Evolutionary conservation across 2,797 vertebrate genomes (phyloP), one percentile per base, ranked within the genome.

Genomic region (Momotus momota): DNA sequence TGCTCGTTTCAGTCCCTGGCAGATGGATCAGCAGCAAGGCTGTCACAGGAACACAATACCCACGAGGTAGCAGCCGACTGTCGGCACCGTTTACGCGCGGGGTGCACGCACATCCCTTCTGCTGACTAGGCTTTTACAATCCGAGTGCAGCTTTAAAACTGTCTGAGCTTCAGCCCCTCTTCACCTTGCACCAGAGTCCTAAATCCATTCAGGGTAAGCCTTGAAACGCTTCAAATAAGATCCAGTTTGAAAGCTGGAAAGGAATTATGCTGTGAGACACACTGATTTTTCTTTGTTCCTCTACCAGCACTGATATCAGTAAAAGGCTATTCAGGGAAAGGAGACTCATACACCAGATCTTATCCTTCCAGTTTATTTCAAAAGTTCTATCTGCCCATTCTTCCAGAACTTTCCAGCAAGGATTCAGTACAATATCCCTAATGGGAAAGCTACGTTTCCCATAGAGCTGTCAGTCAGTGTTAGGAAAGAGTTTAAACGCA

Each of bases 341-440:
- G 38, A 55, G 31, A 57, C 29, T 66, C 29, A 4, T 11, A 66
- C 13, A 49, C 13, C 22, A 49, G 17, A 27, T 19, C 60, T 66
- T 21, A 20, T 14, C 33, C 54, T 23, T 26, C 48, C 43, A 38
- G 21, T 46, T 65, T 16, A 57, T 16, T 82, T 90, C n/a, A 5
- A 2, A 60, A 80, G 7, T 15, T 45, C 41, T 23, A 0, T 5
- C 54, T 54, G 33, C 65, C 29, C 14, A 4, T 58, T 96, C 95
- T 81, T 81, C 94, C 82, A 35, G 49, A 43, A 55, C 89, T 96
- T 90, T 95, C 92, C 91, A 94, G 77, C 86, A 57, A 54, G 29
- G 90, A 96, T 93, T 95, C 72, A 23, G 21, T 25, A 64, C 89
- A 74, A 70, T 48, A 78, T 58, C 73, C 73, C 66, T 86, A 61